phyloP scores from a whole-genome alignment of 2,888 invertebrate genomes.

The Ligdia adustata region DNA sequence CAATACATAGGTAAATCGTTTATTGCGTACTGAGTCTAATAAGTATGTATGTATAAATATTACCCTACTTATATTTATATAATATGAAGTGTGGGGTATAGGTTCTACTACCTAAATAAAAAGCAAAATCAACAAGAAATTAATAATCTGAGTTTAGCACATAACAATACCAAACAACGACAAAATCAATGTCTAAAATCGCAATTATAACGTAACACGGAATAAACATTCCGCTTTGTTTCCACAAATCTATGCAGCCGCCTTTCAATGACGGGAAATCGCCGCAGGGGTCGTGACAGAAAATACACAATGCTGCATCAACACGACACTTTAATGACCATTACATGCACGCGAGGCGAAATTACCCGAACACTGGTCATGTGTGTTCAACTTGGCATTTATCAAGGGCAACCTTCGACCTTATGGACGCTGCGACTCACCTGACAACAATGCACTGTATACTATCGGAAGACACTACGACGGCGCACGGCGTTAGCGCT shows the following conservation, averaged over 20 bases:
- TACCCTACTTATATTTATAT: no score
- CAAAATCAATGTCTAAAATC: no score
- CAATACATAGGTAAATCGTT: no score
- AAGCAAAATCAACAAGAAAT: no score
- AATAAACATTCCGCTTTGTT: no score
- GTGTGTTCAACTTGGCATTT: conserved; percentile 50
- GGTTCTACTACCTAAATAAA: no score
- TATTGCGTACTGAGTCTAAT: no score
- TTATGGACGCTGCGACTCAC: conserved; percentile 66
- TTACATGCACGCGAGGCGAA: conserved; percentile 59
- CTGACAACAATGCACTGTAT: conserved; percentile 65
- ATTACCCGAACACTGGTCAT: conserved; percentile 46
- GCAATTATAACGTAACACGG: no score
- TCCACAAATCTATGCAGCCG: conserved; percentile 23
- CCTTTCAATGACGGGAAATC: conserved; percentile 37
- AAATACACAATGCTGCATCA: conserved; percentile 35
- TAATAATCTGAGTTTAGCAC: no score
- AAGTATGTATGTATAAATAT: no score
- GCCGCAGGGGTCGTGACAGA: conserved; percentile 25
- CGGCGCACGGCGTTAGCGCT: conserved; percentile 52
- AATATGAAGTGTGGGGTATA: no score
- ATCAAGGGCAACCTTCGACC: conserved; percentile 69
- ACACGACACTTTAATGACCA: conserved; percentile 57
- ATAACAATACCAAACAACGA: no score
- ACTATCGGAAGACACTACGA: conserved; percentile 73